Evolutionary conservation across 2,113 vertebrate species (phyloP).

Genomic region (Trachemys scripta): DNA sequence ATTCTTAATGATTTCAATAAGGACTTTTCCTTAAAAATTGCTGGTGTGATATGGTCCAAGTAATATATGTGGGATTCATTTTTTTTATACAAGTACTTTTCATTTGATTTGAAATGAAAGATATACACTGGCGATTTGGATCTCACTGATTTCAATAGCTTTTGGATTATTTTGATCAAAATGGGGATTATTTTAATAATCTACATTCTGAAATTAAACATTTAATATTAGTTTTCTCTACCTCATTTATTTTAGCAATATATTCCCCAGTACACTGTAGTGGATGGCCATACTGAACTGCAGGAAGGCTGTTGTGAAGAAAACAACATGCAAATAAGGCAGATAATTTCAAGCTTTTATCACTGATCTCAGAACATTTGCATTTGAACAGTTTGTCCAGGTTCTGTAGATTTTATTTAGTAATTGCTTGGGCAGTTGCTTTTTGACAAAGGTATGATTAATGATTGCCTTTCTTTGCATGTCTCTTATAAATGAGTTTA

Average conservation of each 20-base stretch:
- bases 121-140: not conserved
- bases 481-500: slow-evolving; percentile 57
- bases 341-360: not conserved
- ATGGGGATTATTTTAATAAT: not conserved
- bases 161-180: not conserved
- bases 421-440: slow-evolving; percentile 42
- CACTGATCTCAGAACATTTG: not conserved
- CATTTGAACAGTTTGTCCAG: not conserved
- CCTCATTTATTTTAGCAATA: not conserved
- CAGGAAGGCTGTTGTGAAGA: not conserved
- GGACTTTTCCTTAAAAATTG: not conserved
- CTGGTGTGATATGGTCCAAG: not conserved
- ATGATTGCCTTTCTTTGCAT: slow-evolving; percentile 53
- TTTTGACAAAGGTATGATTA: slow-evolving; percentile 63
- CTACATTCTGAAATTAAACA: not conserved
- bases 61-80: not conserved
- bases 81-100: fast-evolving
- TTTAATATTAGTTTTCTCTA: not conserved
- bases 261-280: not conserved
- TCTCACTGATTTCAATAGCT: fast-evolving
- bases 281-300: not conserved
- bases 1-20: not conserved
- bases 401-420: slow-evolving; percentile 7
- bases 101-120: not conserved
- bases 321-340: not conserved